Percentiles rank a stretch among this genome's conserved stretches.
Conservation (phyloP, 2,888 invertebrate genomes). For the Sycophila texana region DNA sequence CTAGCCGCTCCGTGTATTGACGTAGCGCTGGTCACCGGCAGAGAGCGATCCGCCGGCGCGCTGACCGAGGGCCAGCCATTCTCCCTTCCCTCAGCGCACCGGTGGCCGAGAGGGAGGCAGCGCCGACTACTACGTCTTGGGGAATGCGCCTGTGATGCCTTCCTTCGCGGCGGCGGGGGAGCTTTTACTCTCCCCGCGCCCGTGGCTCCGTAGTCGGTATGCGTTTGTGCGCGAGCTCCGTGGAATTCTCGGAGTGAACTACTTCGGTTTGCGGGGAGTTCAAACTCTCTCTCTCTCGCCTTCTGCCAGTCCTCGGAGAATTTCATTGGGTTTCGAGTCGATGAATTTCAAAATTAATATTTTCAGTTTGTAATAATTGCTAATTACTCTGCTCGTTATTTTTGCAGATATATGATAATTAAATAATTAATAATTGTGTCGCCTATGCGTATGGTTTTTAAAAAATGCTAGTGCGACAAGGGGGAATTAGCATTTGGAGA, state of each 20-base stretch:
- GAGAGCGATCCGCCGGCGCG: conserved; percentile 52
- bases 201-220: not conserved
- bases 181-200: conserved; percentile 62
- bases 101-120: conserved; percentile 61
- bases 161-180: conserved; percentile 1
- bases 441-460: no score
- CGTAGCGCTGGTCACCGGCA: conserved; percentile 72
- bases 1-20: conserved; percentile 70
- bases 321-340: no score
- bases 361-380: no score
- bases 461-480: no score
- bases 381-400: no score
- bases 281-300: no score
- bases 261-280: not conserved
- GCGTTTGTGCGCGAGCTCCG: not conserved
- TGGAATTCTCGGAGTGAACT: conserved; percentile 26
- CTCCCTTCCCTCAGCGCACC: conserved; percentile 56
- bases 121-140: conserved; percentile 68
- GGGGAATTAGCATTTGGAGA: no score
- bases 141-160: conserved; percentile 73
- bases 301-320: no score
- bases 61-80: conserved; percentile 12
- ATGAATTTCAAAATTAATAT: no score
- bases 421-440: no score
- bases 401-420: no score